Conservation (phyloP, 2,113 vertebrate species). For the Bucco capensis region DNA sequence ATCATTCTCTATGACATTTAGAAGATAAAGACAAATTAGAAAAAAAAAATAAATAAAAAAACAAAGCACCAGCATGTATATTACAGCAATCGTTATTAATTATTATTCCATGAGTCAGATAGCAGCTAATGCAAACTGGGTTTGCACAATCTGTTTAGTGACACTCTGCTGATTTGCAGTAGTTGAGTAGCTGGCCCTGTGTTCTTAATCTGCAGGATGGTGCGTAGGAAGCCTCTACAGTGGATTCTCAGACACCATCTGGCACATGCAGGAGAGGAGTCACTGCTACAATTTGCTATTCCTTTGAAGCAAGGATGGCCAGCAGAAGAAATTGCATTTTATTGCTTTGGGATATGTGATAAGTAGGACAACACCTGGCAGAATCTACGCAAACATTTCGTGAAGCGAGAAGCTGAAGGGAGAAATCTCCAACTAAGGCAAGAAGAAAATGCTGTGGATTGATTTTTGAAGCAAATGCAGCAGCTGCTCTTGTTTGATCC, state of each 20-base stretch:
- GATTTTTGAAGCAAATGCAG: not conserved
- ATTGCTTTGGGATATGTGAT: not conserved
- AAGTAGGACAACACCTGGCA: not conserved
- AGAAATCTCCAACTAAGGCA: not conserved
- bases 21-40: not conserved
- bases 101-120: constrained; percentile 32
- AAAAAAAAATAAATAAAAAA: no score
- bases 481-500: constrained; percentile 38
- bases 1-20: not conserved
- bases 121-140: not conserved
- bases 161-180: not conserved
- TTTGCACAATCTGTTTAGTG: not conserved
- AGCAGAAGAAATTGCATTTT: not conserved
- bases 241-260: constrained; percentile 18
- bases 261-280: not conserved
- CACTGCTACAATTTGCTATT: not conserved
- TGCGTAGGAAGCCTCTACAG: not conserved
- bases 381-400: not conserved
- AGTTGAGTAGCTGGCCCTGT: not conserved
- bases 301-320: not conserved
- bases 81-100: constrained; percentile 30
- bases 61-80: not conserved
- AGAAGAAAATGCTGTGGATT: not conserved
- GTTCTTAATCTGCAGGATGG: not conserved
- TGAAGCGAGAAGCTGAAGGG: not conserved